Evolutionary conservation across 2,113 vertebrate genomes (phyloP).

Genomic region (Pituophis catenifer): DNA sequence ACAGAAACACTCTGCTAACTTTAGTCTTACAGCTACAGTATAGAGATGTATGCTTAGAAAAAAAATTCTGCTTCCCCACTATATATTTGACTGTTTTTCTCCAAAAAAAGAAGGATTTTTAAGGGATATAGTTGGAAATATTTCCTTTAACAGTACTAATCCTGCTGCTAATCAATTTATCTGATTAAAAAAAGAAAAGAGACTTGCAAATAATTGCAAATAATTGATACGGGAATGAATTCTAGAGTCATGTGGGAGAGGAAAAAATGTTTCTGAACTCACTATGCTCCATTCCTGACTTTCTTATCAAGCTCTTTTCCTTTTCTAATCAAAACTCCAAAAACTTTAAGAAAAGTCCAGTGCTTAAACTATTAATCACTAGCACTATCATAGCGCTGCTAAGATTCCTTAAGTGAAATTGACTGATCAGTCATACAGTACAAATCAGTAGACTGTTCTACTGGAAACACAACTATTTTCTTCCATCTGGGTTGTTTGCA

Average conservation of each 20-base stretch:
- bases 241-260: neutral
- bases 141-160: neutral
- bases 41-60: neutral
- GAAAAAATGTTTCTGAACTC: neutral
- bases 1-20: neutral
- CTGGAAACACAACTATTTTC: neutral
- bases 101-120: too few species aligned
- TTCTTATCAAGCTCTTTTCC: neutral
- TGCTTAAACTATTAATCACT: neutral
- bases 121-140: too few species aligned
- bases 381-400: neutral
- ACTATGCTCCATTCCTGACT: neutral
- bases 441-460: neutral
- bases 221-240: neutral
- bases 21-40: neutral
- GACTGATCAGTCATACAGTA: neutral
- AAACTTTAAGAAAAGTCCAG: neutral
- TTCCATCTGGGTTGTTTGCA: neutral
- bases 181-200: neutral
- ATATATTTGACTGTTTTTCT: neutral
- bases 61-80: neutral
- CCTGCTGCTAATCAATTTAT: neutral
- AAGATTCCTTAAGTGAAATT: neutral
- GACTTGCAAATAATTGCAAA: neutral
- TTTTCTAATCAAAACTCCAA: neutral